Evolutionary conservation across 1,140 invertebrate species (phyloP).

Genomic region (Penaeus indicus): DNA sequence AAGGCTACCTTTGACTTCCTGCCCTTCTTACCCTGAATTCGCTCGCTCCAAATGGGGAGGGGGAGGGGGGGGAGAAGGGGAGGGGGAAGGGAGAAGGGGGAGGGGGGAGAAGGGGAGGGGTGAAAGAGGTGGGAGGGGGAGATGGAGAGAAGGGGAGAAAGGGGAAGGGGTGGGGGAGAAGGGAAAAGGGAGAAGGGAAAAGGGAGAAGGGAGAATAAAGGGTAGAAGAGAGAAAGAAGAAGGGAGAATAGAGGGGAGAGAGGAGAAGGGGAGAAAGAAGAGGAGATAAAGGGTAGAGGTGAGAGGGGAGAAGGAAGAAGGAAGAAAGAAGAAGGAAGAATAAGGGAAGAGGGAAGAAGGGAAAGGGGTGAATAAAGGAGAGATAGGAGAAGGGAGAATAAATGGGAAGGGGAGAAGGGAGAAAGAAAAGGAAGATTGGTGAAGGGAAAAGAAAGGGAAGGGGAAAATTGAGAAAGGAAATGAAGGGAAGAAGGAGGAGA

Average conservation of each 20-base stretch:
- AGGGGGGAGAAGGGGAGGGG: neutral
- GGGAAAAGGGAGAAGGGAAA: neutral
- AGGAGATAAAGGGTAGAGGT: neutral
- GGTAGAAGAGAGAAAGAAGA: too few relatives aligned
- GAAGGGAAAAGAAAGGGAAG: neutral
- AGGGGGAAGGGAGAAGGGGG: neutral
- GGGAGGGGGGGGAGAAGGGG: neutral
- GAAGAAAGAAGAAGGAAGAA: too few relatives aligned
- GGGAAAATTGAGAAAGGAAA: too few relatives aligned
- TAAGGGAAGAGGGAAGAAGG: neutral
- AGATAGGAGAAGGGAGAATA: too few relatives aligned
- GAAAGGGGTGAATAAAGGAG: neutral
- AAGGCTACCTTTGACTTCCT: too few relatives aligned
- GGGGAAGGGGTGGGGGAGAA: slow-evolving; percentile 1
- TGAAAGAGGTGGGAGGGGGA: neutral
- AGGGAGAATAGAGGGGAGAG: too few relatives aligned
- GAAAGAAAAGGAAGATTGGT: too few relatives aligned
- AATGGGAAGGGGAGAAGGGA: neutral
- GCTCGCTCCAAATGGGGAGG: too few relatives aligned
- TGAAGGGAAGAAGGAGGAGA: neutral
- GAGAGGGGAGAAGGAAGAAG: neutral
- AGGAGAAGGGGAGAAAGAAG: neutral
- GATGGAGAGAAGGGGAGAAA: neutral
- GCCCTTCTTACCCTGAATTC: too few relatives aligned
- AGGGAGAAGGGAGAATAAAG: neutral